Evolutionary conservation across 2,888 invertebrate genomes (phyloP).

Genomic region (Mythimna vitellina): DNA sequence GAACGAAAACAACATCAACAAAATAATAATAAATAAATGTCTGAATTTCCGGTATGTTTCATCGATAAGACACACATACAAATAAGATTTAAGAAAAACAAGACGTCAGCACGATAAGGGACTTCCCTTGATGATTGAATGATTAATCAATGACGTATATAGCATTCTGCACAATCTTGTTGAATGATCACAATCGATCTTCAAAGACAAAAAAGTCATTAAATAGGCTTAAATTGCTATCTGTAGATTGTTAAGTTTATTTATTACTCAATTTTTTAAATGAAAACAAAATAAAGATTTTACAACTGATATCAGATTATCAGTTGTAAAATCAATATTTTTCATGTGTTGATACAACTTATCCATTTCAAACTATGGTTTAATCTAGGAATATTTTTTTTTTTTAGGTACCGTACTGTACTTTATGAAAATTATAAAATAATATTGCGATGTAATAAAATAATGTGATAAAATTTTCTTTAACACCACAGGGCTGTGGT

Average conservation of each 20-base stretch:
- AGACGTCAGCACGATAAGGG: conserved; percentile 35
- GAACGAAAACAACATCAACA: neutral
- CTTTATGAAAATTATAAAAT: neutral
- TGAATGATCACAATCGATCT: neutral
- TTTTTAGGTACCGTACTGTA: neutral
- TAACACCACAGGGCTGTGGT: no score
- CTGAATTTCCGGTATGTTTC: neutral
- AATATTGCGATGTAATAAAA: no score
- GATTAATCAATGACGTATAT: neutral
- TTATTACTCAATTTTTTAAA: neutral
- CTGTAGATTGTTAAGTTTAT: conserved; percentile 1
- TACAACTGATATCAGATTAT: no score
- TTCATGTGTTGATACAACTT: neutral
- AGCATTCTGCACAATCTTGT: conserved; percentile 17
- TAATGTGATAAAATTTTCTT: no score
- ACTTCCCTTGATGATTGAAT: conserved; percentile 32
- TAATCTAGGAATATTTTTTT: no score
- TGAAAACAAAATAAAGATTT: no score
- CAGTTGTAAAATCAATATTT: neutral
- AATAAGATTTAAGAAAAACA: conserved; percentile 2
- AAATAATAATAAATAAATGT: conserved; percentile 2
- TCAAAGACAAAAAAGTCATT: neutral
- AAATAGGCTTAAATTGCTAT: neutral
- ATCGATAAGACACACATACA: conserved; percentile 13
- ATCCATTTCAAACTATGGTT: no score